Base-by-base conservation (phyloP, 2,888 invertebrate genomes). In the Seira musarum region DNA sequence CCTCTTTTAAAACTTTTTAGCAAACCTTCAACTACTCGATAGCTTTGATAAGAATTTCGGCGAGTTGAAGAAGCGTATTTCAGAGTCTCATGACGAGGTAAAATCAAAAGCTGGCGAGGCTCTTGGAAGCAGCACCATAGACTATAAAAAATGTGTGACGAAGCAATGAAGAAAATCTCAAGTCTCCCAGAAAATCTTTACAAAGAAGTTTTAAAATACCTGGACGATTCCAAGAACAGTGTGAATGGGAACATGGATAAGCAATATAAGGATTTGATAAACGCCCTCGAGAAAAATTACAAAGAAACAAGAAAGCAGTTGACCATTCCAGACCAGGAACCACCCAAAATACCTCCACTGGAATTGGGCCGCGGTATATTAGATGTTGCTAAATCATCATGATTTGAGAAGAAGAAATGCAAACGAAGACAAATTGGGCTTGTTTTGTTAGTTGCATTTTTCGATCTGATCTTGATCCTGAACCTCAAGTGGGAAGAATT, bases 111-210 rank as follows among this genome's bases (percentile, higher is more conserved):
- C 72, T 1, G 64, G 30, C n/a, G 15, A 60, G 8, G 78, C 77
- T 1, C 49, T 79, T 13, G 75, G 69, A 13, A 17, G 35, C 1
- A 63, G 60, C 25, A 13, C 30, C 8, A 61, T 25, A 8, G 61
- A 78, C 2, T 82, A 79, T 10, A 53, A 24, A 74, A 19, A 6
- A 68, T 78, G 30, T 79, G 74, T n/a, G 71, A 74, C n/a, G 78
- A 82, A 0, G 8, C 61, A 2, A n/a, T 67, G 1, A 82, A 82
- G 40, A 82, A 82, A 63, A 57, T 75, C 21, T 70, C 73, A 57
- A 15, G 8, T 2, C 67, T 82, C 35, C 66, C 73, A 1, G 70
- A 69, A 10, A 24, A 19, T 8, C 61, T 60, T 1, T 74, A 73
- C 40, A 69, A 78, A 40, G 75, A 79, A 1, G 67, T 69, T 0